Conservation (phyloP, 2,113 vertebrate species). For the Alectura lathami region DNA sequence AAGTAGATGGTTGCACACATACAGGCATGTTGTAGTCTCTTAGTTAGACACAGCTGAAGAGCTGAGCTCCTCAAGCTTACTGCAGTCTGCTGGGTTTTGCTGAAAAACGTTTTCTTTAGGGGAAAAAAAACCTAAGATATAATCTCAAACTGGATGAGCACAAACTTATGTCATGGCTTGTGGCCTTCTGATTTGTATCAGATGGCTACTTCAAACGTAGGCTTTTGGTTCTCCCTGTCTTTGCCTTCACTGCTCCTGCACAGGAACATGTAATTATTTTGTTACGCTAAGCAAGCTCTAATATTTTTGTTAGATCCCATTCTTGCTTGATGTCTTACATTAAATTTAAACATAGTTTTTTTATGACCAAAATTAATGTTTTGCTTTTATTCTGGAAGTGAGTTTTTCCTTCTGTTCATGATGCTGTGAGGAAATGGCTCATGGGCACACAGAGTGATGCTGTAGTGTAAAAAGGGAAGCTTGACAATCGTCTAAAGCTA, state of each 20-base stretch:
- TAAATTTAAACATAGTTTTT: not conserved
- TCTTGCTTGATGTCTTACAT: not conserved
- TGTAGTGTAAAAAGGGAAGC: not conserved
- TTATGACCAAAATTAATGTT: not conserved
- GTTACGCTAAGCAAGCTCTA: rapidly evolving
- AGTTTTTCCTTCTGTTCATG: not conserved
- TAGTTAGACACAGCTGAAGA: not conserved
- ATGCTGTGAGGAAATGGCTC: not conserved
- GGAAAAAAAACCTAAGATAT: not conserved
- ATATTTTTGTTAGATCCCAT: not conserved
- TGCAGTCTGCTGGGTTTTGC: not conserved
- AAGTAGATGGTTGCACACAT: not conserved
- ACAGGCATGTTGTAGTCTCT: not conserved
- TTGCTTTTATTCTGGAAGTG: not conserved
- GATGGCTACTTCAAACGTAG: not conserved
- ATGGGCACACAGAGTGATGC: not conserved
- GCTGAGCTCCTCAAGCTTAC: not conserved
- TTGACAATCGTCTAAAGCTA: not conserved
- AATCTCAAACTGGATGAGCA: not conserved
- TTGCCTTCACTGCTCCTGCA: not conserved
- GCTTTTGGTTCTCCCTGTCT: not conserved
- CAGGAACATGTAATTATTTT: not conserved
- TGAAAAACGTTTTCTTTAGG: not conserved
- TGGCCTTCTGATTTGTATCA: not conserved
- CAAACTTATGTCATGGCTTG: not conserved